Percentiles rank a stretch among this genome's conserved stretches.
phyloP scores from a whole-genome alignment of 2,113 vertebrate species.

The Hippocampus guttulatus region DNA sequence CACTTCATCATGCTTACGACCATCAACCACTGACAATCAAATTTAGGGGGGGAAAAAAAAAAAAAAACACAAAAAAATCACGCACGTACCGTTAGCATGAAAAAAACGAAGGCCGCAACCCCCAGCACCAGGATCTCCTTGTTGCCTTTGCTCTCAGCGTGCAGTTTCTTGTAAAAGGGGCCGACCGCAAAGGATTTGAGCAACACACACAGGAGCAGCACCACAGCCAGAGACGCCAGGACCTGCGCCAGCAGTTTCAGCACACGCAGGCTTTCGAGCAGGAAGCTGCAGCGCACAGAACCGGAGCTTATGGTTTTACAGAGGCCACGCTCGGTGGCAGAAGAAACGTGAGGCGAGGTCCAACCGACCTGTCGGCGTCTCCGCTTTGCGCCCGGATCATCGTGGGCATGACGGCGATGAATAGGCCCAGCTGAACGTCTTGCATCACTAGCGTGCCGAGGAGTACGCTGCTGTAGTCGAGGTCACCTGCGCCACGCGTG shows the following conservation, averaged over 20 bases:
- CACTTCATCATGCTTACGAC: not conserved
- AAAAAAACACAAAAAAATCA: not conserved
- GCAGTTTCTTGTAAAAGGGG: constrained; percentile 90
- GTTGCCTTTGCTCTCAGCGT: constrained; percentile 87
- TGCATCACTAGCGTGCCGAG: constrained; percentile 95
- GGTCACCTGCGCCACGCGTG: constrained; percentile 74
- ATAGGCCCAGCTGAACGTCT: constrained; percentile 92
- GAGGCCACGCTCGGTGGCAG: not conserved
- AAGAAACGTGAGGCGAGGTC: not conserved
- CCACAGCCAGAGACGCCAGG: constrained; percentile 82
- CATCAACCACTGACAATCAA: not conserved
- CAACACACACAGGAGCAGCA: constrained; percentile 81
- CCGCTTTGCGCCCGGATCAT: constrained; percentile 84
- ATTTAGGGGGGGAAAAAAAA: not conserved
- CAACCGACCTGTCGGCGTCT: constrained; percentile 75
- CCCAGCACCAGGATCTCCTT: constrained; percentile 93
- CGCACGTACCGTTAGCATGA: constrained; percentile 83
- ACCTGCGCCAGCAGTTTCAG: constrained; percentile 81
- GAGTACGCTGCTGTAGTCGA: constrained; percentile 89
- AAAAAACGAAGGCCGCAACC: constrained; percentile 87
- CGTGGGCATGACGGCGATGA: constrained; percentile 90
- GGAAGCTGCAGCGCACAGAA: constrained; percentile 51
- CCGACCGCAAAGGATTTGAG: constrained; percentile 85
- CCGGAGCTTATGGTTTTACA: not conserved
- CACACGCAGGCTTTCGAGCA: constrained; percentile 78